Percentiles rank a stretch among this genome's conserved stretches.
Evolutionary conservation across 2,797 vertebrate genomes (phyloP).

Genomic region (Myripristis murdjan): DNA sequence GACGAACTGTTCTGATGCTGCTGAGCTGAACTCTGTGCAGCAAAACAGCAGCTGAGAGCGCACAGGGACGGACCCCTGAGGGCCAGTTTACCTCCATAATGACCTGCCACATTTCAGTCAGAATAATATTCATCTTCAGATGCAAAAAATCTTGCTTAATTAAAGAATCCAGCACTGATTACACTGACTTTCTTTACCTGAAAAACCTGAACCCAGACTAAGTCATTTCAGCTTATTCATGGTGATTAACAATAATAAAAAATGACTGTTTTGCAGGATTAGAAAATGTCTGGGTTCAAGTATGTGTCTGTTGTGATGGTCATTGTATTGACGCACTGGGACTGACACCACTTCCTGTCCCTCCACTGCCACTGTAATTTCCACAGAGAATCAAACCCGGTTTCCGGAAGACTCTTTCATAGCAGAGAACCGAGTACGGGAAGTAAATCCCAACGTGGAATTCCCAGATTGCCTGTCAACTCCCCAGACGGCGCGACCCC

Average conservation of each 20-base stretch:
- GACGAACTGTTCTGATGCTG: background rate
- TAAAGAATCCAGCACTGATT: too few relatives aligned
- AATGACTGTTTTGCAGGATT: background rate
- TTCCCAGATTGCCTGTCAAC: slow-evolving; percentile 52
- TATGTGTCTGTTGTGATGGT: background rate
- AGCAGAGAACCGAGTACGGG: slow-evolving; percentile 17
- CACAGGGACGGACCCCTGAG: background rate
- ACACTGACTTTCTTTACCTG: too few relatives aligned
- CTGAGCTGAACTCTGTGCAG: slow-evolving; percentile 8
- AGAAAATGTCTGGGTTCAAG: background rate
- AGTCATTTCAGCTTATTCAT: too few relatives aligned
- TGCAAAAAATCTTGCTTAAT: too few relatives aligned
- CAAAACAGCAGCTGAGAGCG: slow-evolving; percentile 18
- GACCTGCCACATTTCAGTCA: background rate
- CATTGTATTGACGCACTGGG: background rate
- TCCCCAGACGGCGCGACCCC: slow-evolving; percentile 56
- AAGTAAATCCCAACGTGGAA: slow-evolving; percentile 51
- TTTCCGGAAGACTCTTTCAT: slow-evolving; percentile 57
- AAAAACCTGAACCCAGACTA: too few relatives aligned
- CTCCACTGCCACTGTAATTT: background rate
- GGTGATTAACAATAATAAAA: too few relatives aligned
- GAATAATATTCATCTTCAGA: background rate
- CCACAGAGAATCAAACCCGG: background rate
- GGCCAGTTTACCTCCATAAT: background rate
- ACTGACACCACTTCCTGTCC: slow-evolving; percentile 54